Percentiles rank a stretch among this genome's conserved stretches.
These are phyloP conservation scores for Paramacrobiotus metropolitanus DNA, from an alignment of 1,140 invertebrate genomes.

Conservation along the genomic window DNA sequence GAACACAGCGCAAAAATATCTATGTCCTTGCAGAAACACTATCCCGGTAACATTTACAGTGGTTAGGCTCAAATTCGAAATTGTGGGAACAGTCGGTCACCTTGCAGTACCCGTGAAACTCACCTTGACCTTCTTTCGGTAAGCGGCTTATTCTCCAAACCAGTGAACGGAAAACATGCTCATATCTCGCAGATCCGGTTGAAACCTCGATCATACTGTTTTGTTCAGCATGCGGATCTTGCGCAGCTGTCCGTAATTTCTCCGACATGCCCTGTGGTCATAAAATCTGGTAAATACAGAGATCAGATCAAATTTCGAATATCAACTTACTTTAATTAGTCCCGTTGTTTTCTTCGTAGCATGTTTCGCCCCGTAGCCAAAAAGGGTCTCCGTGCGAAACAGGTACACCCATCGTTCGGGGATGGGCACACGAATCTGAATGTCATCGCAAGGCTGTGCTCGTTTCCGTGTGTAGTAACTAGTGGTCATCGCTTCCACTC, in stretches of 20 bases:
- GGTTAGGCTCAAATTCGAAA: no score
- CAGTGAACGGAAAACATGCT: slow-evolving; percentile 85
- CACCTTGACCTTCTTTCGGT: slow-evolving; percentile 90
- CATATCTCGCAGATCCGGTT: slow-evolving; percentile 93
- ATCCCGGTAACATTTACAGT: no score
- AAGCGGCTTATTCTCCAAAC: slow-evolving; percentile 91
- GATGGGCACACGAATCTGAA: slow-evolving; percentile 83
- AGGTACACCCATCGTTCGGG: slow-evolving; percentile 98
- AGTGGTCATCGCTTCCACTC: slow-evolving; percentile 77
- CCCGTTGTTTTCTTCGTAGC: slow-evolving; percentile 59
- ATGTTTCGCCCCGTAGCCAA: slow-evolving; percentile 94
- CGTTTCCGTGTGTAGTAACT: slow-evolving; percentile 82
- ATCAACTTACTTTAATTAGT: slow-evolving; percentile 29
- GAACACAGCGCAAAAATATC: no score
- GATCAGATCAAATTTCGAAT: slow-evolving; percentile 9
- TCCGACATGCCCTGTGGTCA: slow-evolving; percentile 51
- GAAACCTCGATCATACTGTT: slow-evolving; percentile 88
- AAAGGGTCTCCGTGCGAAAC: slow-evolving; percentile 92
- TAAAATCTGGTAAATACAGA: slow-evolving; percentile 9
- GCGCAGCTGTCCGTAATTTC: slow-evolving; percentile 22
- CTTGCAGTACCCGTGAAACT: no score
- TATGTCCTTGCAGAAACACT: no score
- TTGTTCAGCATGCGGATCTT: slow-evolving; percentile 55
- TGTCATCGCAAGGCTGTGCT: slow-evolving; percentile 82
- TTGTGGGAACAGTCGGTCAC: no score